Conservation (phyloP, 2,888 invertebrate genomes). For the Alloscopus bannaensis region DNA sequence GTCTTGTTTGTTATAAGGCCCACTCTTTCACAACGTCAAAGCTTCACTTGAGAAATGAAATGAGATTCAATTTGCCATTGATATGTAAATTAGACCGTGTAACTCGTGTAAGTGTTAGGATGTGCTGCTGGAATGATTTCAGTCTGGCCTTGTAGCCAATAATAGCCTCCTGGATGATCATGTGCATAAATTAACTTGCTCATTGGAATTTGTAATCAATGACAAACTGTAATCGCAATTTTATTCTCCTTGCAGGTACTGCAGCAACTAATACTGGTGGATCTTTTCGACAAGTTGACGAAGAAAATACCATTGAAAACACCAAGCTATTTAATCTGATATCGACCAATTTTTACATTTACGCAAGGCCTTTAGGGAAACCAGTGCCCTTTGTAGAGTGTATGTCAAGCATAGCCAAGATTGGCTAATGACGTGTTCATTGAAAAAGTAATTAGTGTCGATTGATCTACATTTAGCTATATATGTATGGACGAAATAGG, state of each 20-base stretch:
- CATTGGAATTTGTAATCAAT: slow-evolving; percentile 18
- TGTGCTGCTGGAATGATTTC: too few relatives aligned
- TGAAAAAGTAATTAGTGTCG: too few relatives aligned
- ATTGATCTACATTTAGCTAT: too few relatives aligned
- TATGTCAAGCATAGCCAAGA: too few relatives aligned
- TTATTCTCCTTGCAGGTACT: slow-evolving; percentile 10
- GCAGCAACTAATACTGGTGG: slow-evolving; percentile 8
- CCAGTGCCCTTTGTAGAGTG: too few relatives aligned
- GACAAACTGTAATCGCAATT: slow-evolving; percentile 36
- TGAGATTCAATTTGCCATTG: slow-evolving; percentile 20
- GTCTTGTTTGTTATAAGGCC: neutral
- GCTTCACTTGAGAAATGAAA: slow-evolving; percentile 11
- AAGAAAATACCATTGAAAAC: neutral
- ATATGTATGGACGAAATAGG: too few relatives aligned
- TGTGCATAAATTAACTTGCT: slow-evolving; percentile 46
- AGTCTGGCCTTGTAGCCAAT: too few relatives aligned
- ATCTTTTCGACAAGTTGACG: neutral
- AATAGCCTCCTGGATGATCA: slow-evolving; percentile 41
- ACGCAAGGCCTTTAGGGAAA: too few relatives aligned
- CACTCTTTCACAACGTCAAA: slow-evolving; percentile 11
- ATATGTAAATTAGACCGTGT: slow-evolving; percentile 42
- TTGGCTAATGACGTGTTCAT: too few relatives aligned
- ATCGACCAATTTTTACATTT: neutral
- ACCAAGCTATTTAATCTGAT: neutral
- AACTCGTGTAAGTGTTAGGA: slow-evolving; percentile 10